phyloP scores from a whole-genome alignment of 2,113 vertebrate genomes.

The Xyrauchen texanus region DNA sequence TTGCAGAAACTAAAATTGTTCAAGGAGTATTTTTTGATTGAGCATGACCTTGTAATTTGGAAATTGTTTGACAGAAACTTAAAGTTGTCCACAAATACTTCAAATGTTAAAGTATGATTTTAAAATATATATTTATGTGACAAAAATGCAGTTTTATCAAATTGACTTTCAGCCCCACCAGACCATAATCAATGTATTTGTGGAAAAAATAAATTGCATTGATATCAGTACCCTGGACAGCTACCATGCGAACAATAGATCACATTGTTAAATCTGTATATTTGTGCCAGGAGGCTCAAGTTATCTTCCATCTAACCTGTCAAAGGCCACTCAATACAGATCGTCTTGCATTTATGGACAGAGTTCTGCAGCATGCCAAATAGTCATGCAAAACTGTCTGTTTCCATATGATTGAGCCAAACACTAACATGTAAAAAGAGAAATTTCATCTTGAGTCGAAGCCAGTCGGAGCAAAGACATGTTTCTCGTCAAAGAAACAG shows the following conservation, averaged over 20 bases:
- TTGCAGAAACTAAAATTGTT: no score
- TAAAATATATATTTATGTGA: no score
- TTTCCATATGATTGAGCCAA: conserved; percentile 69
- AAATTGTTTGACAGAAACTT: no score
- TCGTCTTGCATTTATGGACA: conserved; percentile 62
- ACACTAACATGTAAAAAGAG: conserved; percentile 70
- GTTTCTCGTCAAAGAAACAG: conserved; percentile 63
- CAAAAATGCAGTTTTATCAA: no score
- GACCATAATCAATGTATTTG: conserved; percentile 51
- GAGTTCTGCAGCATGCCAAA: conserved; percentile 62
- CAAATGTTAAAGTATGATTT: no score
- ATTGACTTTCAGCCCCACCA: not conserved
- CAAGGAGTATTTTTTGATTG: no score
- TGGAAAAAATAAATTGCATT: conserved; percentile 50
- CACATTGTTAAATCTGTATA: conserved; percentile 65
- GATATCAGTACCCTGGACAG: conserved; percentile 79
- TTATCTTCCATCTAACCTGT: conserved; percentile 69
- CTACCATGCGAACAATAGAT: conserved; percentile 72
- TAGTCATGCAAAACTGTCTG: conserved; percentile 70
- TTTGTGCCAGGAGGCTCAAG: conserved; percentile 62
- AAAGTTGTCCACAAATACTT: no score
- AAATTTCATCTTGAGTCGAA: conserved; percentile 60
- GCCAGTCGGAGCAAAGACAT: conserved; percentile 54
- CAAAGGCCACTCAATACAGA: conserved; percentile 61
- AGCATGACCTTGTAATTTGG: no score